A percentile compares a stretch with the other conserved stretches of the same genome.
These are phyloP conservation scores for Litoditis marina DNA, from an alignment of 2,888 invertebrate species.

Conservation along the genomic window DNA sequence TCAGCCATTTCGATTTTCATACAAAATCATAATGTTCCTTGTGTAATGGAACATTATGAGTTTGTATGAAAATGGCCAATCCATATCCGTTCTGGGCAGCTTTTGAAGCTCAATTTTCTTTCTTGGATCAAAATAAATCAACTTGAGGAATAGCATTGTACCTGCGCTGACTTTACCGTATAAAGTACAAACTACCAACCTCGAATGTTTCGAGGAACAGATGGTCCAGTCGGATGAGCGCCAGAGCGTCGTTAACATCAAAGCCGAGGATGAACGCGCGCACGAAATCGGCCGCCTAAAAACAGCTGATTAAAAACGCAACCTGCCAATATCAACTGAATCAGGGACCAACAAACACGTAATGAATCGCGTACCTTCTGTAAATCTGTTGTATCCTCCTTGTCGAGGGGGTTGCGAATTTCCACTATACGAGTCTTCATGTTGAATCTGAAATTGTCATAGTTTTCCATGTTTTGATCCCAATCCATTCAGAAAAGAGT, in stretches of 20 bases:
- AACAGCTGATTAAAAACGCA: background rate
- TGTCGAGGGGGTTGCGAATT: conserved; percentile 71
- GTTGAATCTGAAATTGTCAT: conserved; percentile 75
- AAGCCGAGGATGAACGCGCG: conserved; percentile 93
- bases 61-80: too few relatives aligned
- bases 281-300: conserved; percentile 90
- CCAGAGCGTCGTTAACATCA: conserved; percentile 83
- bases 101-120: too few relatives aligned
- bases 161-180: too few relatives aligned
- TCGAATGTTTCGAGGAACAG: conserved; percentile 95
- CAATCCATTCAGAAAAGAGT: background rate
- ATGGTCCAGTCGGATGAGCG: conserved; percentile 88
- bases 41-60: too few relatives aligned
- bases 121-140: too few relatives aligned
- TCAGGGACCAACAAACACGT: background rate
- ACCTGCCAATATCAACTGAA: background rate
- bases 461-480: background rate
- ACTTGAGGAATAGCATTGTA: too few relatives aligned
- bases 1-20: too few relatives aligned
- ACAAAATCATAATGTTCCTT: too few relatives aligned
- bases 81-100: too few relatives aligned
- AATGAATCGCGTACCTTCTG: conserved; percentile 33
- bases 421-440: conserved; percentile 85
- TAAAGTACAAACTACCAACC: too few relatives aligned
- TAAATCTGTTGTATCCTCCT: conserved; percentile 74